These are phyloP conservation scores for Cottoperca gobio DNA, from an alignment of 2,797 vertebrate species.

Conservation along the genomic window DNA sequence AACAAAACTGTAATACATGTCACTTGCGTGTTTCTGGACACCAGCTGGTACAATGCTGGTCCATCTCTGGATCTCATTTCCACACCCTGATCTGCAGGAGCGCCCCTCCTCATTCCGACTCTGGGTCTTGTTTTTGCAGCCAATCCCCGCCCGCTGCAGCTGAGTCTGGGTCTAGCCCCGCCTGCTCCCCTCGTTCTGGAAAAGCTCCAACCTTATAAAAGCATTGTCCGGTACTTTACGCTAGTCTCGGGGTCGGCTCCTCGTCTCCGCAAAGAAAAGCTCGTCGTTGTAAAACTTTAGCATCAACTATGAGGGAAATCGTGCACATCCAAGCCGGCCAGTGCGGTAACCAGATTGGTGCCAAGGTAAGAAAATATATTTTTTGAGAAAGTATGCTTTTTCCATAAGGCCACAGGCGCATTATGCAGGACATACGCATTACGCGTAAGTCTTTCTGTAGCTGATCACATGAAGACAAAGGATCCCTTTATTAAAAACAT, in stretches of 20 bases:
- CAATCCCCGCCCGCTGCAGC: constrained; percentile 66
- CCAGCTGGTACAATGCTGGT: constrained; percentile 62
- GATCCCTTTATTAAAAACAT: not conserved
- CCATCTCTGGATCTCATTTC: constrained; percentile 43
- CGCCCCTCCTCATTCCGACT: constrained; percentile 27
- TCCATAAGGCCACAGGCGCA: too few relatives aligned
- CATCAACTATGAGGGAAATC: constrained; percentile 90
- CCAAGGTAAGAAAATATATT: constrained; percentile 84
- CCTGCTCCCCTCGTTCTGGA: constrained; percentile 77
- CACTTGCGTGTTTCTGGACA: constrained; percentile 40
- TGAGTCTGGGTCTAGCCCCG: constrained; percentile 37
- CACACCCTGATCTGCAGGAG: constrained; percentile 48
- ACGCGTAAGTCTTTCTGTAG: not conserved
- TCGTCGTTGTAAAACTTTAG: constrained; percentile 36
- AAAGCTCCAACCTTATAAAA: constrained; percentile 85
- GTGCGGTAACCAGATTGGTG: constrained; percentile 94
- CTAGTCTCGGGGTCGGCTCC: constrained; percentile 41
- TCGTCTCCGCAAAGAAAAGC: not conserved
- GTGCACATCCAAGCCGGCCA: constrained; percentile 93
- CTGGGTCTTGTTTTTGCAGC: constrained; percentile 40
- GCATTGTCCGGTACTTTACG: constrained; percentile 76
- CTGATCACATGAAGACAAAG: constrained; percentile 28
- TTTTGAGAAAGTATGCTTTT: not conserved
- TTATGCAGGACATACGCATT: not conserved
- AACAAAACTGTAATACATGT: constrained; percentile 11